These are phyloP conservation scores for Lepus europaeus DNA, from an alignment of 2,113 vertebrate genomes.

Conservation along the genomic window DNA sequence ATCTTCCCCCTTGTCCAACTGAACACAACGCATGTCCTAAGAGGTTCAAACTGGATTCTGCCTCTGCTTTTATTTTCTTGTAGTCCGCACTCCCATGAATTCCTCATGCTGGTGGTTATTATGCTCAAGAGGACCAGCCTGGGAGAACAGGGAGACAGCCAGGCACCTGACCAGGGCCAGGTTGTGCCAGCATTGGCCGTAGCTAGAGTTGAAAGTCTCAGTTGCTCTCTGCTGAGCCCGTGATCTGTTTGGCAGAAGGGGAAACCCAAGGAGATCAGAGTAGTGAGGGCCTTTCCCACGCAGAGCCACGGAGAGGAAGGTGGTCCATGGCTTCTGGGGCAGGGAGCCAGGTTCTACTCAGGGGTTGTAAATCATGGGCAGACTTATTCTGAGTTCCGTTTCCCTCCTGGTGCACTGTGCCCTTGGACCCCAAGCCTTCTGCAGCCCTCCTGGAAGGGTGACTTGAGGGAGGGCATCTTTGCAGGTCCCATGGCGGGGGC, in stretches of 20 bases:
- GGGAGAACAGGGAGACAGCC: background rate
- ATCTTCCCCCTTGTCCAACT: background rate
- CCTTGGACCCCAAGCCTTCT: background rate
- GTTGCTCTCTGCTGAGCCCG: background rate
- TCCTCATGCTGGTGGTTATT: background rate
- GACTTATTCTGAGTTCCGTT: background rate
- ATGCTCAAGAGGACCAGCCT: background rate
- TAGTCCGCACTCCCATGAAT: background rate
- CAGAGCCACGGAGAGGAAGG: background rate
- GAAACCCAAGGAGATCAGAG: conserved; percentile 2
- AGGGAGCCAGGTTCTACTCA: background rate
- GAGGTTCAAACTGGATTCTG: background rate
- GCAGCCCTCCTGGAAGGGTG: background rate
- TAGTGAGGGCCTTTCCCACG: background rate
- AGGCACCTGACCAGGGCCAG: background rate
- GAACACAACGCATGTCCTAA: conserved; percentile 3
- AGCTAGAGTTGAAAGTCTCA: background rate
- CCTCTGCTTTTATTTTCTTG: conserved; percentile 37
- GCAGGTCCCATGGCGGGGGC: background rate
- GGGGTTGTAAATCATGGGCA: background rate
- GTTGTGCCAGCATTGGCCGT: too few relatives aligned
- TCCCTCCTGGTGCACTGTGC: background rate
- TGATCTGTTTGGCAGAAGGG: background rate
- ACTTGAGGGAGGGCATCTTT: background rate
- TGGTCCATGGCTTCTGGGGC: background rate